A percentile compares a stretch with the other conserved stretches of the same genome.
Conservation (phyloP, 2,888 invertebrate genomes). For the Sminthurinus aureus region DNA sequence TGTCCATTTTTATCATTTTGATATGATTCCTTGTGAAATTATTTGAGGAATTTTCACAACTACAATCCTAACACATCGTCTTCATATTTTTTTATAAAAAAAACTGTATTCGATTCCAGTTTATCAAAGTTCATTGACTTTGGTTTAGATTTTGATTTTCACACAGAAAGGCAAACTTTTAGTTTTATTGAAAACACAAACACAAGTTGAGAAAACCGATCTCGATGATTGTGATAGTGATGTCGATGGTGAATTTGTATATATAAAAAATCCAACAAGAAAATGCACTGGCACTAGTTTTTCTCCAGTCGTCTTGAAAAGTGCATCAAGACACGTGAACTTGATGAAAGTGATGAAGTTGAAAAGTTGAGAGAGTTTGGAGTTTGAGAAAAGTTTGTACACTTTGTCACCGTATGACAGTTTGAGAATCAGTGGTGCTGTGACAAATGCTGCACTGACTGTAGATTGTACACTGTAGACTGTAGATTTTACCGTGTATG, state of each 20-base stretch:
- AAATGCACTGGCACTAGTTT: neutral
- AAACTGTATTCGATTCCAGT: no score
- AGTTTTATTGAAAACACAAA: neutral
- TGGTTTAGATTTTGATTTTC: no score
- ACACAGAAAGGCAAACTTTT: neutral
- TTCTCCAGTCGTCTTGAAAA: neutral
- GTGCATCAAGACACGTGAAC: neutral
- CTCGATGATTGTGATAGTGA: neutral
- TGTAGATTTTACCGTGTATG: no score
- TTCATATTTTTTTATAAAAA: no score
- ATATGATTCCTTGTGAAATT: neutral
- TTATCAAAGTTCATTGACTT: no score
- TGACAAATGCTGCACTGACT: neutral
- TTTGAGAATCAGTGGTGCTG: no score
- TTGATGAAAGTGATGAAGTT: slow-evolving; percentile 29
- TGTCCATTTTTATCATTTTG: slow-evolving; percentile 37
- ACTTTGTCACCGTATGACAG: neutral
- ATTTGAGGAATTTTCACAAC: neutral
- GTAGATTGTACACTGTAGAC: no score
- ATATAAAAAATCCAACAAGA: no score
- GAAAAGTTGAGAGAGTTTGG: slow-evolving; percentile 6
- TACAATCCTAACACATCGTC: no score
- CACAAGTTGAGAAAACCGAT: neutral
- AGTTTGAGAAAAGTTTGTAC: slow-evolving; percentile 18
- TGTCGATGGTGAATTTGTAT: neutral